Evolutionary conservation across 2,888 invertebrate genomes (phyloP).

Genomic region (Trisateles emortualis): DNA sequence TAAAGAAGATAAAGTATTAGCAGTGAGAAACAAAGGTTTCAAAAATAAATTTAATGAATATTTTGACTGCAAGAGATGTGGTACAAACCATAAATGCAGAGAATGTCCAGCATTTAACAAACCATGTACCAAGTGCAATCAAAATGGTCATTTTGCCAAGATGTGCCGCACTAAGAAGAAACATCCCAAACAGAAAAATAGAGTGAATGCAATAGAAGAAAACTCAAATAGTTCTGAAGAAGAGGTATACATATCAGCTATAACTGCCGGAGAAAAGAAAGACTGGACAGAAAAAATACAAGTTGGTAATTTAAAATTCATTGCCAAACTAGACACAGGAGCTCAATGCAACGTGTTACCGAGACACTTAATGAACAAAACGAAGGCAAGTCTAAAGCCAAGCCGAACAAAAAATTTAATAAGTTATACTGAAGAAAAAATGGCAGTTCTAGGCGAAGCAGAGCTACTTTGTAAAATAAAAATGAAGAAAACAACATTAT

Average conservation of each 20-base stretch:
- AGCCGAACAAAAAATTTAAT: constrained; percentile 28
- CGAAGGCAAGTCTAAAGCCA: constrained; percentile 14
- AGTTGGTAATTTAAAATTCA: constrained; percentile 6
- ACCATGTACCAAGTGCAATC: constrained; percentile 2
- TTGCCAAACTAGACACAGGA: constrained; percentile 10
- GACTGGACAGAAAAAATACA: constrained; percentile 14
- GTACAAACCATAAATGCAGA: not conserved
- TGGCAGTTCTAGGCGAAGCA: too few relatives aligned
- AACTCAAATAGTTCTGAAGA: constrained; percentile 5
- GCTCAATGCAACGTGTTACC: constrained; percentile 15
- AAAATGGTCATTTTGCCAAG: constrained; percentile 3
- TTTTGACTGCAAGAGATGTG: constrained; percentile 5
- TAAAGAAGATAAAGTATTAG: constrained; percentile 3
- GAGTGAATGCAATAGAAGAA: not conserved
- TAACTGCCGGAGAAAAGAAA: constrained; percentile 4
- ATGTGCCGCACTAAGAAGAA: constrained; percentile 1
- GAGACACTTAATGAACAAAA: constrained; percentile 2
- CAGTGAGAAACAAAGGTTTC: not conserved
- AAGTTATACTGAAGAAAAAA: constrained; percentile 10
- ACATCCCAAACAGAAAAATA: too few relatives aligned
- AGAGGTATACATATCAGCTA: constrained; percentile 1
- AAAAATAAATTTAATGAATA: not conserved
- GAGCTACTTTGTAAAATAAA: too few relatives aligned
- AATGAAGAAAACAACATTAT: too few relatives aligned
- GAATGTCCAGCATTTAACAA: constrained; percentile 1